phyloP scores from a whole-genome alignment of 2,888 invertebrate genomes.

The Andrena minutula region DNA sequence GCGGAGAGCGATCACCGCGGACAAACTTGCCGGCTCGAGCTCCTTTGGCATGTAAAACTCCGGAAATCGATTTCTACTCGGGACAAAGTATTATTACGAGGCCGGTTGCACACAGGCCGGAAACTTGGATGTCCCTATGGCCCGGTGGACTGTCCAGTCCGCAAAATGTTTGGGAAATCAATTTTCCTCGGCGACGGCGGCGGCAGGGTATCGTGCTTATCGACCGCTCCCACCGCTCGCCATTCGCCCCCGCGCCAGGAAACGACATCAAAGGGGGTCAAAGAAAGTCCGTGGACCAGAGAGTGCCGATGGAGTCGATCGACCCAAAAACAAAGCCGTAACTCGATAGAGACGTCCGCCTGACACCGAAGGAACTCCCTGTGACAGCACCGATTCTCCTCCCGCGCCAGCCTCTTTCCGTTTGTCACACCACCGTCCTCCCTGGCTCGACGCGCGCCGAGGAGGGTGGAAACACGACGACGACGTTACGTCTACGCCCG shows the following conservation, averaged over 20 bases:
- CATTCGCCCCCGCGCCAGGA: conserved; percentile 1
- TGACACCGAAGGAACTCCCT: conserved; percentile 59
- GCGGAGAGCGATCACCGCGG: neutral
- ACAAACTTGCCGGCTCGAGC: conserved; percentile 16
- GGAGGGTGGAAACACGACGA: neutral
- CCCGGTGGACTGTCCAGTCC: neutral
- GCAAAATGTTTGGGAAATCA: conserved; percentile 52
- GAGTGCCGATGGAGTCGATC: conserved; percentile 64
- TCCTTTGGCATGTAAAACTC: conserved; percentile 19
- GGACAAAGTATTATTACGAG: conserved; percentile 45
- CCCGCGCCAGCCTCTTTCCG: conserved; percentile 33
- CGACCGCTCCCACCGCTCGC: conserved; percentile 6
- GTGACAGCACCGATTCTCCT: conserved; percentile 56
- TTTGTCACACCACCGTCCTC: conserved; percentile 25
- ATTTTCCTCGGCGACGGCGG: conserved; percentile 30
- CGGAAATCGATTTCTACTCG: conserved; percentile 39
- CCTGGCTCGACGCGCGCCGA: neutral
- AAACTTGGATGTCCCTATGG: conserved; percentile 10
- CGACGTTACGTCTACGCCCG: conserved; percentile 48
- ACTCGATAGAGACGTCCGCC: conserved; percentile 77
- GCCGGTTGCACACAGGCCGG: neutral
- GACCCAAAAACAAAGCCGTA: conserved; percentile 75
- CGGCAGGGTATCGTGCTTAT: conserved; percentile 45
- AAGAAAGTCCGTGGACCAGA: conserved; percentile 48
- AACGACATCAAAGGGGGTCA: conserved; percentile 55